Conservation (phyloP, 2,888 invertebrate genomes). For the Drosophila lutescens region DNA sequence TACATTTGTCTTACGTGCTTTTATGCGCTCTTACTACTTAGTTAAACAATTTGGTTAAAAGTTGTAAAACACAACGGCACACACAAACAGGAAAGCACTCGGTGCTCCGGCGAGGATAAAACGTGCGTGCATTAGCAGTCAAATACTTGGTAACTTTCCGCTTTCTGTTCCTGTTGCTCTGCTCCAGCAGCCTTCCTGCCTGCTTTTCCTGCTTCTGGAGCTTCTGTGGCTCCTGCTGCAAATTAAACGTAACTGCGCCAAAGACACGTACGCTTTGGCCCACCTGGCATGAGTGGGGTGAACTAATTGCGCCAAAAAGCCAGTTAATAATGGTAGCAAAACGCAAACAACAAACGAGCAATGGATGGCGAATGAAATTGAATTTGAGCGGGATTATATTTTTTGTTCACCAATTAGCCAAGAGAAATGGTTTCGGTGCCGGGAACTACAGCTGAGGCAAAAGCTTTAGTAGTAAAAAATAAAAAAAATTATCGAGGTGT, state of each 20-base stretch:
- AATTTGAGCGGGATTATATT: slow-evolving; percentile 43
- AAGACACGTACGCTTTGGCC: slow-evolving; percentile 57
- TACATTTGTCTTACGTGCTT: slow-evolving; percentile 51
- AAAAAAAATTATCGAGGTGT: no score
- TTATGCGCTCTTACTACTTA: slow-evolving; percentile 69
- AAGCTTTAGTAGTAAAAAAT: neutral
- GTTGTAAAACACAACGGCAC: slow-evolving; percentile 48
- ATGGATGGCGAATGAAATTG: slow-evolving; percentile 47
- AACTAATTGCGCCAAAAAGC: slow-evolving; percentile 71
- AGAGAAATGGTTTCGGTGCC: neutral
- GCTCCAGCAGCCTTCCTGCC: slow-evolving; percentile 14
- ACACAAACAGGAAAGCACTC: slow-evolving; percentile 29
- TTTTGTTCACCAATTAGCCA: slow-evolving; percentile 43
- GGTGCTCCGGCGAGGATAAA: slow-evolving; percentile 28
- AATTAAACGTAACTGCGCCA: slow-evolving; percentile 45
- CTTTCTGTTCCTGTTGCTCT: slow-evolving; percentile 31
- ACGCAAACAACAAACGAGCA: slow-evolving; percentile 49
- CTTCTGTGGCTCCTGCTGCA: slow-evolving; percentile 17
- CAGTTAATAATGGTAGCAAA: slow-evolving; percentile 61
- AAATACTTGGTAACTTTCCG: slow-evolving; percentile 49
- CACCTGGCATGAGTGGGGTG: slow-evolving; percentile 14
- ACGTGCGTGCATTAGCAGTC: slow-evolving; percentile 63
- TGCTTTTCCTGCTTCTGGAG: slow-evolving; percentile 1
- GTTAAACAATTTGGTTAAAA: slow-evolving; percentile 76
- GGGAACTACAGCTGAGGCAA: neutral